Conservation (phyloP, 2,797 vertebrate species). For the Pachyuromys duprasi region DNA sequence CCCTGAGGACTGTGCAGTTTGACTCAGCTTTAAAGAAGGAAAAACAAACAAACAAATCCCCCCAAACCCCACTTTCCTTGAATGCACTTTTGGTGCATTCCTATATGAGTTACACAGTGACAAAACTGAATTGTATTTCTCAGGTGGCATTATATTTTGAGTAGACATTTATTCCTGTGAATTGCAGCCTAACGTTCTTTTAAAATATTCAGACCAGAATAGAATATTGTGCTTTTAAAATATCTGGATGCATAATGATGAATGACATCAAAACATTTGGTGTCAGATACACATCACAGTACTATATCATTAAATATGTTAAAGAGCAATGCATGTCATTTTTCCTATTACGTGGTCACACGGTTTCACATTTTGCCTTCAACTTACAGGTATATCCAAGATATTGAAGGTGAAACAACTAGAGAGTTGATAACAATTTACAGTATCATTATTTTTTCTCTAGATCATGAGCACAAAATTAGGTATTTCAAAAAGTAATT, state of each 20-base stretch:
- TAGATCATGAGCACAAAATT: not conserved
- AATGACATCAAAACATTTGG: not conserved
- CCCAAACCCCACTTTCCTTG: not conserved
- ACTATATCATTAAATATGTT: not conserved
- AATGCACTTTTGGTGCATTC: rapidly evolving
- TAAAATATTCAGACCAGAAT: not conserved
- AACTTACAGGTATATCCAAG: not conserved
- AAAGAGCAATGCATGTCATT: not conserved
- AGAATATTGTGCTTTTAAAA: not conserved
- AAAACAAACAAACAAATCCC: not conserved
- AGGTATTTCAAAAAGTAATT: not conserved
- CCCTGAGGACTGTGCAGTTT: not conserved
- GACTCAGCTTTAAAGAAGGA: not conserved
- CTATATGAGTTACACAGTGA: not conserved
- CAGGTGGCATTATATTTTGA: not conserved
- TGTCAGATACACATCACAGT: not conserved
- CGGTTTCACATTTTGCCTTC: not conserved
- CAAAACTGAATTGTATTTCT: not conserved
- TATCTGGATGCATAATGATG: not conserved
- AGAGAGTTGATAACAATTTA: not conserved
- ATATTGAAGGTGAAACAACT: not conserved
- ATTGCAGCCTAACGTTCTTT: not conserved
- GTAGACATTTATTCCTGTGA: not conserved
- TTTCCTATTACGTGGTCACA: not conserved
- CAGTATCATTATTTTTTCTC: not conserved